Percentiles rank a stretch among this genome's conserved stretches.
phyloP scores from a whole-genome alignment of 1,140 invertebrate genomes.

The Bemisia tabaci region DNA sequence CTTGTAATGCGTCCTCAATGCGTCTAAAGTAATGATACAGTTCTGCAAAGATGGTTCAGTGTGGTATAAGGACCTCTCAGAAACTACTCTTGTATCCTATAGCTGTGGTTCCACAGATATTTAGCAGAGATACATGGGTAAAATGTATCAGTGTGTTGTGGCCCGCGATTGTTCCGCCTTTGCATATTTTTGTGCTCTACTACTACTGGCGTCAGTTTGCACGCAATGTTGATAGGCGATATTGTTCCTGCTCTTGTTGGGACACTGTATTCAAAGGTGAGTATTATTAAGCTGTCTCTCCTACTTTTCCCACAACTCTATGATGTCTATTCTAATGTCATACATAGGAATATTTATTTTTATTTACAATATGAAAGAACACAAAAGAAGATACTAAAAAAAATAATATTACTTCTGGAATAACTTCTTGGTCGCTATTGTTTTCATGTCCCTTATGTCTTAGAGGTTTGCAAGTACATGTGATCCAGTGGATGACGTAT shows the following conservation, averaged over 20 bases:
- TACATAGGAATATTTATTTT: neutral
- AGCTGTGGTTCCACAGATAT: neutral
- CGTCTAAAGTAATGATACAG: too few relatives aligned
- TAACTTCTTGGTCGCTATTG: too few relatives aligned
- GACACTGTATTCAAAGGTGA: constrained; percentile 24
- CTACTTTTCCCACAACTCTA: neutral
- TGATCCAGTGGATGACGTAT: too few relatives aligned
- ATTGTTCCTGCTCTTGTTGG: constrained; percentile 22
- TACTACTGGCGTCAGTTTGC: constrained; percentile 20
- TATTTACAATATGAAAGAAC: neutral
- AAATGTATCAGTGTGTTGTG: constrained; percentile 10
- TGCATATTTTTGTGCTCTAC: constrained; percentile 20
- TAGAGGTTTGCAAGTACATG: too few relatives aligned
- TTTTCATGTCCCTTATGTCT: too few relatives aligned
- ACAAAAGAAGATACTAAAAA: neutral
- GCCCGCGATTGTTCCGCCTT: constrained; percentile 17
- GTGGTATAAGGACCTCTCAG: neutral
- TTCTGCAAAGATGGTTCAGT: too few relatives aligned
- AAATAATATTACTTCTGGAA: constrained; percentile 3
- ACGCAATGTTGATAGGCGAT: constrained; percentile 15
- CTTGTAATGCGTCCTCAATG: too few relatives aligned
- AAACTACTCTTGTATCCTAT: neutral
- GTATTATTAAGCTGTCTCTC: too few relatives aligned
- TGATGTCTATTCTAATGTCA: neutral
- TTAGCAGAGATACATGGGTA: neutral